Percentiles rank a stretch among this genome's conserved stretches.
These are phyloP conservation scores for Eugnorisma glareosa DNA, from an alignment of 2,888 invertebrate genomes.

Conservation along the genomic window DNA sequence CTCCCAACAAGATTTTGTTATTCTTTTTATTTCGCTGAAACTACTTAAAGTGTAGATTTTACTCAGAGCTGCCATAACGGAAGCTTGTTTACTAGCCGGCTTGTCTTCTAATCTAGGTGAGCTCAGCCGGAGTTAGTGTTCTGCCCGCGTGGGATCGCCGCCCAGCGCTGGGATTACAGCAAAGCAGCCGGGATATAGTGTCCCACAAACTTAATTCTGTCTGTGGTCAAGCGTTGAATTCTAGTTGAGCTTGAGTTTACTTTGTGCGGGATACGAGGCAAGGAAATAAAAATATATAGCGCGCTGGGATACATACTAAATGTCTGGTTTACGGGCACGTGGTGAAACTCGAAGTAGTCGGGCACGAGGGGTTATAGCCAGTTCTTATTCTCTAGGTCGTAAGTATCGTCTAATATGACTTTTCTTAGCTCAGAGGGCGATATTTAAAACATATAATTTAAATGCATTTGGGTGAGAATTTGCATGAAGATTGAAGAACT, in stretches of 20 bases:
- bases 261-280: conserved; percentile 17
- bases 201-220: conserved; percentile 62
- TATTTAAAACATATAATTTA: conserved; percentile 53
- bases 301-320: conserved; percentile 23
- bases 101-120: conserved; percentile 63
- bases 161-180: conserved; percentile 64
- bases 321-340: conserved; percentile 32
- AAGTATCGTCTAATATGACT: not conserved
- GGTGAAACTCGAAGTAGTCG: not conserved
- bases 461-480: conserved; percentile 50
- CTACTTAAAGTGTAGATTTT: conserved; percentile 37
- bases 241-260: conserved; percentile 55
- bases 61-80: conserved; percentile 49
- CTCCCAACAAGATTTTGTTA: conserved; percentile 36
- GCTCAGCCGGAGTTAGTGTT: conserved; percentile 56
- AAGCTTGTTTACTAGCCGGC: conserved; percentile 50
- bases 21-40: conserved; percentile 45
- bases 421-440: conserved; percentile 5
- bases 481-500: conserved; percentile 48
- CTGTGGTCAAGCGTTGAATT: conserved; percentile 61
- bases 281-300: conserved; percentile 51
- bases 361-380: not conserved
- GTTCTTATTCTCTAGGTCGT: conserved; percentile 12
- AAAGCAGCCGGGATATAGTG: conserved; percentile 51
- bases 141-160: conserved; percentile 33